phyloP scores from a whole-genome alignment of 2,797 vertebrate genomes.

The Ceyx erithaca region DNA sequence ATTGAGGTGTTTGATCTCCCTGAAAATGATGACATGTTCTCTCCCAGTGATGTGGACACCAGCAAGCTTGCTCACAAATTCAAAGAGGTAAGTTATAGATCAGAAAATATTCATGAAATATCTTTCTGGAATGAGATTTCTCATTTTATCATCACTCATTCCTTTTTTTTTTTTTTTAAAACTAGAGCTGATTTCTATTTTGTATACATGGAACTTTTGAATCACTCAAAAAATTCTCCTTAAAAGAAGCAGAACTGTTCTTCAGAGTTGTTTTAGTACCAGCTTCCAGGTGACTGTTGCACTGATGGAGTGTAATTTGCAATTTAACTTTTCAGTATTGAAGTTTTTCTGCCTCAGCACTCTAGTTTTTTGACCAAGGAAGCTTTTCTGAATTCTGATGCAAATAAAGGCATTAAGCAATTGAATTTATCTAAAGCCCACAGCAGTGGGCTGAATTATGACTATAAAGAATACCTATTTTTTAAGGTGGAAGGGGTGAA shows the following conservation, averaged over 20 bases:
- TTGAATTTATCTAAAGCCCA: not conserved
- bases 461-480: not conserved
- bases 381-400: not conserved
- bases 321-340: not conserved
- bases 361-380: not conserved
- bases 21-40: conserved; percentile 93
- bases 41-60: conserved; percentile 91
- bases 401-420: not conserved
- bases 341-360: not conserved
- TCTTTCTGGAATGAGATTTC: not conserved
- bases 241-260: not conserved
- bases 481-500: not conserved
- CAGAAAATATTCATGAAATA: not conserved
- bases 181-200: not conserved
- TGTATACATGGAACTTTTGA: not conserved
- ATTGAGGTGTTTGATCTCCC: conserved; percentile 98
- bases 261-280: not conserved
- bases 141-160: not conserved
- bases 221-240: not conserved
- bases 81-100: conserved; percentile 86
- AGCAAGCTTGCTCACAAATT: conserved; percentile 97
- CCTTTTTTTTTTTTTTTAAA: not conserved
- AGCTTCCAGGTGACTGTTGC: not conserved
- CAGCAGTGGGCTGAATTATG: not conserved
- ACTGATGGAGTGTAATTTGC: not conserved